Evolutionary conservation across 2,113 vertebrate genomes (phyloP).

Genomic region (Notiomystis cincta): DNA sequence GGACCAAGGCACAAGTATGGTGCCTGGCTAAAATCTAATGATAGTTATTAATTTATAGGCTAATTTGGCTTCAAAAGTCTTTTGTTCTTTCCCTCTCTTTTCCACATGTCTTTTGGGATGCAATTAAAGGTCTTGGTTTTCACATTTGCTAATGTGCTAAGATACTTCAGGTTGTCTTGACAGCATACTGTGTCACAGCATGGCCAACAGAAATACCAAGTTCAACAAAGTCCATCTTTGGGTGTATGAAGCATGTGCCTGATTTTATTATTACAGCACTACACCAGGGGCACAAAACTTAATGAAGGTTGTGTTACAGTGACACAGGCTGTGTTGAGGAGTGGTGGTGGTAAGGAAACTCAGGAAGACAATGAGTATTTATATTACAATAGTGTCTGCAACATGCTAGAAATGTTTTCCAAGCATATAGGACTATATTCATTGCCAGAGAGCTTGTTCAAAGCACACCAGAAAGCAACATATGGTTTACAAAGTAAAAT

Average conservation of each 20-base stretch:
- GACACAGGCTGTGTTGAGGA: not conserved
- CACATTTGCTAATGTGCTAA: not conserved
- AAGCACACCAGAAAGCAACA: not conserved
- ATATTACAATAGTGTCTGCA: not conserved
- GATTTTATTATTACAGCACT: not conserved
- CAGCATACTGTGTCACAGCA: not conserved
- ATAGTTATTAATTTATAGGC: not conserved
- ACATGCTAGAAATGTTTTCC: slow-evolving; percentile 1
- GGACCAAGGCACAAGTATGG: not conserved
- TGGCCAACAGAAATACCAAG: not conserved
- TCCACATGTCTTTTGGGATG: not conserved
- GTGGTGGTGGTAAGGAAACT: not conserved
- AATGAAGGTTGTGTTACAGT: not conserved
- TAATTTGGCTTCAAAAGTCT: not conserved
- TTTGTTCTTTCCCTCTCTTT: not conserved
- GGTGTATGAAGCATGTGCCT: not conserved
- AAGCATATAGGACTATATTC: not conserved
- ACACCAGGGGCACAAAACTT: not conserved
- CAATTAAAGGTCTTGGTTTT: not conserved
- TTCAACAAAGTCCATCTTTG: not conserved
- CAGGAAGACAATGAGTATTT: not conserved
- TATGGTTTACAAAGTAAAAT: not conserved
- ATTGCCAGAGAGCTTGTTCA: not conserved
- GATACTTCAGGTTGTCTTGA: not conserved
- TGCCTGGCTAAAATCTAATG: not conserved